Conservation (phyloP, 2,888 invertebrate genomes). For the Matsumyia berberina region DNA sequence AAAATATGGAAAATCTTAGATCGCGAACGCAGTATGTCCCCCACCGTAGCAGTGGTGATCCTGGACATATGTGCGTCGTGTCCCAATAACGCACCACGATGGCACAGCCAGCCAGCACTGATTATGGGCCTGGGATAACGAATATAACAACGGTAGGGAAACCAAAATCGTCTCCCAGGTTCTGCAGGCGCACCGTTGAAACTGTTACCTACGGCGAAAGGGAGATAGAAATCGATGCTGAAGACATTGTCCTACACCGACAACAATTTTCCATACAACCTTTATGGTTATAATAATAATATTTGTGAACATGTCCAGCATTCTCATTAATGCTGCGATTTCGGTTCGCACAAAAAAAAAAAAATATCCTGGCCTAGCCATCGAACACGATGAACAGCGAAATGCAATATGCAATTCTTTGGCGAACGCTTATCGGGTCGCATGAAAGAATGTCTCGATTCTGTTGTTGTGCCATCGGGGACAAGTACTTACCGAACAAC, state of each 20-base stretch:
- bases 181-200: slow-evolving; percentile 36
- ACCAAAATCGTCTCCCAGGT: slow-evolving; percentile 30
- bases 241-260: slow-evolving; percentile 73
- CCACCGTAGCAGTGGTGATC: slow-evolving; percentile 28
- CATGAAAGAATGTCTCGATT: slow-evolving; percentile 71
- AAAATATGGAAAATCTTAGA: slow-evolving; percentile 76
- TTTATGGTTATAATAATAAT: slow-evolving; percentile 77
- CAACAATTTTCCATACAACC: slow-evolving; percentile 75
- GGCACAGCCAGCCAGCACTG: slow-evolving; percentile 67
- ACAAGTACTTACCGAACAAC: slow-evolving; percentile 55
- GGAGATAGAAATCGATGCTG: slow-evolving; percentile 64
- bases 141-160: slow-evolving; percentile 54
- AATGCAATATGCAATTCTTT: slow-evolving; percentile 66
- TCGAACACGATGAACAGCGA: slow-evolving; percentile 58
- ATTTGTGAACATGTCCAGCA: slow-evolving; percentile 76
- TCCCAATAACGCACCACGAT: slow-evolving; percentile 76
- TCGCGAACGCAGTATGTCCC: slow-evolving; percentile 63
- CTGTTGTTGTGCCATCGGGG: slow-evolving; percentile 66
- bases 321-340: slow-evolving; percentile 76
- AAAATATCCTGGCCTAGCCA: slow-evolving; percentile 60
- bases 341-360: slow-evolving; percentile 69
- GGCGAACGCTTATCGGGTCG: slow-evolving; percentile 65
- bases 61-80: slow-evolving; percentile 63
- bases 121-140: slow-evolving; percentile 72
- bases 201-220: slow-evolving; percentile 72